phyloP scores from a whole-genome alignment of 2,113 vertebrate species.

The Platichthys flesus region DNA sequence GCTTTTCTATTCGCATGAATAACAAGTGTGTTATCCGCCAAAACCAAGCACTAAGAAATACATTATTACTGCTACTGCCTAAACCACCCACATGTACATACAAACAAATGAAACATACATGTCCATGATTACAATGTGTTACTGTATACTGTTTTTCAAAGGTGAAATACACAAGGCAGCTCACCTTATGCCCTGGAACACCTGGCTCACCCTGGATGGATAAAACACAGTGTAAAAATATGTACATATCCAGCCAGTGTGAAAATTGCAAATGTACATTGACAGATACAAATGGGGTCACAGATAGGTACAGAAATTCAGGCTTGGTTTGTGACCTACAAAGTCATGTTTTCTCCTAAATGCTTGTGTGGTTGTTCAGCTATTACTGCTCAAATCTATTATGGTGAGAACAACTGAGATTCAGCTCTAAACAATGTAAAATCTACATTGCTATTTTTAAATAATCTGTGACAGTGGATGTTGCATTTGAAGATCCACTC shows the following conservation, averaged over 20 bases:
- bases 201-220: slow-evolving; percentile 87
- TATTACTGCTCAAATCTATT: background rate
- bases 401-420: slow-evolving; percentile 15
- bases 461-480: slow-evolving; percentile 58
- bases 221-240: slow-evolving; percentile 15
- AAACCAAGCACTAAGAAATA: too few relatives aligned
- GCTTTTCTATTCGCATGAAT: background rate
- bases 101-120: background rate
- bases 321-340: slow-evolving; percentile 5
- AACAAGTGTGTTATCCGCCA: background rate
- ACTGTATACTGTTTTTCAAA: slow-evolving; percentile 1
- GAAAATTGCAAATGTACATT: background rate
- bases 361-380: background rate
- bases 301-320: background rate
- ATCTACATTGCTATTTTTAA: slow-evolving; percentile 54
- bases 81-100: background rate
- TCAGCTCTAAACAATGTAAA: background rate
- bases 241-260: background rate
- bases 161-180: slow-evolving; percentile 1
- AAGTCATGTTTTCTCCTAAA: slow-evolving; percentile 5
- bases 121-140: background rate
- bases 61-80: background rate
- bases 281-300: background rate
- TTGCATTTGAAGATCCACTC: slow-evolving; percentile 20
- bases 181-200: slow-evolving; percentile 66